Evolutionary conservation across 2,113 vertebrate species (phyloP).

Genomic region (Lepidothrix coronata): DNA sequence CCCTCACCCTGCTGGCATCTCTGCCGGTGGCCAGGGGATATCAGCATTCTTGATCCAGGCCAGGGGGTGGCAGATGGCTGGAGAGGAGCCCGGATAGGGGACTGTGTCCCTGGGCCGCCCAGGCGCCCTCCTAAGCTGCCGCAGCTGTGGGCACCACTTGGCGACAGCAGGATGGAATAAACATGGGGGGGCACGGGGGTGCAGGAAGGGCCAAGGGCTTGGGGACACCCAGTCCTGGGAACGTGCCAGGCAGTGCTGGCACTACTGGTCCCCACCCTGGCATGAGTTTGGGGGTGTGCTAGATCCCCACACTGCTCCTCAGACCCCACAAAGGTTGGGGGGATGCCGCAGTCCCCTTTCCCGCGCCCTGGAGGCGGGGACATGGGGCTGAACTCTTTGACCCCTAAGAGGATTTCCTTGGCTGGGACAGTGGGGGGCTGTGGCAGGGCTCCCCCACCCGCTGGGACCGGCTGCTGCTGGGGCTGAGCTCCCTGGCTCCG

Average conservation of each 20-base stretch:
- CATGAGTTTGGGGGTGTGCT: fast-evolving
- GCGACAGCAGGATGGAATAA: background rate
- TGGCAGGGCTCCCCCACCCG: background rate
- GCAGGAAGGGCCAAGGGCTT: background rate
- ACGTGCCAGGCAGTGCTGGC: background rate
- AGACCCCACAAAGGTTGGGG: background rate
- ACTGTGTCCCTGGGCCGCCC: background rate
- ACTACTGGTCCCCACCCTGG: background rate
- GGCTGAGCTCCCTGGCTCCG: background rate
- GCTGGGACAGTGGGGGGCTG: background rate
- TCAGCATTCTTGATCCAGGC: background rate
- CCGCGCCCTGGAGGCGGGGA: background rate
- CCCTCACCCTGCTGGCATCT: background rate
- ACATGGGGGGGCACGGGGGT: background rate
- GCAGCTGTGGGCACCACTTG: constrained; percentile 27
- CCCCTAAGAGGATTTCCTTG: constrained; percentile 37
- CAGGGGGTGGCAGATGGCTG: constrained; percentile 32
- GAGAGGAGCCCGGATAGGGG: background rate
- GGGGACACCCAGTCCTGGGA: background rate
- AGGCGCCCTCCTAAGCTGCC: constrained; percentile 38
- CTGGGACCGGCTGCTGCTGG: background rate
- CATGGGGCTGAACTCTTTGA: background rate
- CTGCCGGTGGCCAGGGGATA: background rate
- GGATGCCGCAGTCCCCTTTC: background rate
- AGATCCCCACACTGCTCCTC: background rate